A percentile compares a stretch with the other conserved stretches of the same genome.
Conservation (phyloP, 2,797 vertebrate species). For the Gymnothorax javanicus region DNA sequence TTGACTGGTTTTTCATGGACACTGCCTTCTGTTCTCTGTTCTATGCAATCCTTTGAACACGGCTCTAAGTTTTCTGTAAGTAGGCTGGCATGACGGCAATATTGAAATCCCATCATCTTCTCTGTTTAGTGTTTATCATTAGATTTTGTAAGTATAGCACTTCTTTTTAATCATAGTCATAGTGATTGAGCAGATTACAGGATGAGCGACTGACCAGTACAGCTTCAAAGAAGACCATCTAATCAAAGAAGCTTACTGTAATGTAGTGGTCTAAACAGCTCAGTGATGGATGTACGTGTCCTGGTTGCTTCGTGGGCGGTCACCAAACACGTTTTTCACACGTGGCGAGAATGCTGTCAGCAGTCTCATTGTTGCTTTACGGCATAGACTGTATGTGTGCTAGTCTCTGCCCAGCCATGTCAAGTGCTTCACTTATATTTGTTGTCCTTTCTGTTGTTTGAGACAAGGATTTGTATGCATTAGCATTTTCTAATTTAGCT, state of each 20-base stretch:
- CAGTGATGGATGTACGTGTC: too few species aligned
- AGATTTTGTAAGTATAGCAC: background rate
- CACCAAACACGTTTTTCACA: background rate
- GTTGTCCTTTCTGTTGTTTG: background rate
- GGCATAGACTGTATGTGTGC: background rate
- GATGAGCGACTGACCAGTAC: background rate
- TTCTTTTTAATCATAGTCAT: background rate
- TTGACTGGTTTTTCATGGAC: background rate
- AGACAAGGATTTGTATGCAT: background rate
- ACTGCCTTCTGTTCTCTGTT: conserved; percentile 62
- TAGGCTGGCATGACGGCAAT: background rate
- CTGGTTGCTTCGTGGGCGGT: background rate
- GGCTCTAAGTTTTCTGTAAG: background rate
- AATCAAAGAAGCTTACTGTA: too few species aligned
- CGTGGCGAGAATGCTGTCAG: background rate
- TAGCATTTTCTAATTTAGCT: background rate
- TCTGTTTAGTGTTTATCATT: background rate
- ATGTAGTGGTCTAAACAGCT: too few species aligned
- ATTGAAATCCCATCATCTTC: background rate
- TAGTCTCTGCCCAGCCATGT: background rate
- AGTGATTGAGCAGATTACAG: background rate
- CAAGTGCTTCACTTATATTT: background rate
- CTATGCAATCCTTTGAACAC: conserved; percentile 53
- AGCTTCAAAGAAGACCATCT: background rate
- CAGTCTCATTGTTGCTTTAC: background rate